Conservation (phyloP, 2,797 vertebrate species). For the Premnoplex brunnescens region DNA sequence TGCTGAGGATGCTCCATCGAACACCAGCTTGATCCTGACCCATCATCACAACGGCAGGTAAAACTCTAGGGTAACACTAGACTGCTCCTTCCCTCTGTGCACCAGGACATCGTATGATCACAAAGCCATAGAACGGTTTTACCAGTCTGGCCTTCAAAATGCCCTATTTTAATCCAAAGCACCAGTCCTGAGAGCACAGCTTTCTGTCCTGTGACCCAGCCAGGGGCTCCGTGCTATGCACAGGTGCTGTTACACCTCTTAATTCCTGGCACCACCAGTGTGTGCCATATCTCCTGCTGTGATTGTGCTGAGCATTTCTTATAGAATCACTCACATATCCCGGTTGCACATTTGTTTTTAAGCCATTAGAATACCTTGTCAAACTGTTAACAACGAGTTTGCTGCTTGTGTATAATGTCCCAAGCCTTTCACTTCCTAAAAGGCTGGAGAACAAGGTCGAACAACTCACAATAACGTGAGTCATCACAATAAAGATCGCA, state of each 20-base stretch:
- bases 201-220: neutral
- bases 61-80: neutral
- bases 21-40: neutral
- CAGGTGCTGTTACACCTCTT: neutral
- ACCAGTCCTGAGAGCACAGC: neutral
- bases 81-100: neutral
- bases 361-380: neutral
- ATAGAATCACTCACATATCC: accelerated
- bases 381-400: neutral
- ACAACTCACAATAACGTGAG: accelerated
- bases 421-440: neutral
- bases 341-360: neutral
- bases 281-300: neutral
- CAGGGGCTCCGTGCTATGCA: neutral
- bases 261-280: neutral
- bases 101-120: neutral
- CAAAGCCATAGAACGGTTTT: neutral
- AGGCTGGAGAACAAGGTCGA: neutral
- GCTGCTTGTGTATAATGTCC: neutral
- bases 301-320: neutral
- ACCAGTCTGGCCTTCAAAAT: neutral
- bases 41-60: neutral
- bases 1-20: neutral
- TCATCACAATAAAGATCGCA: accelerated
- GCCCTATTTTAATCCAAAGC: neutral